A percentile compares a stretch with the other conserved stretches of the same genome.
Conservation (phyloP, 2,113 vertebrate genomes). For the Plectropomus leopardus region DNA sequence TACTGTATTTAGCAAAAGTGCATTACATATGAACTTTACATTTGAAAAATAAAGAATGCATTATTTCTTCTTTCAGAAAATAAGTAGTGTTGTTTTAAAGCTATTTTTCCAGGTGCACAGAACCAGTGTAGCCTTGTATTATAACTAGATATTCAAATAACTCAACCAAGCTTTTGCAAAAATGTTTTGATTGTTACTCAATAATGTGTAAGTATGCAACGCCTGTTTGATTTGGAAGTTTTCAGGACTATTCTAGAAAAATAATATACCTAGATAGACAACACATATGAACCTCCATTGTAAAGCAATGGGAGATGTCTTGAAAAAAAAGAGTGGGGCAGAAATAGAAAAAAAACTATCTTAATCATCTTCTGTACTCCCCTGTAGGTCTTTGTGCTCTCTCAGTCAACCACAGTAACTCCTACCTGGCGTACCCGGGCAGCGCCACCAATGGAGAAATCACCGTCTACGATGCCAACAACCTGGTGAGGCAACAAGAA, state of each 20-base stretch:
- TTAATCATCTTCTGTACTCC: not conserved
- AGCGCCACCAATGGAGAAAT: slow-evolving; percentile 93
- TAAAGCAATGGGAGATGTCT: not conserved
- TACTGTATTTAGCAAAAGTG: not conserved
- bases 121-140: not conserved
- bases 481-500: slow-evolving; percentile 89
- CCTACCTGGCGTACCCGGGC: slow-evolving; percentile 95
- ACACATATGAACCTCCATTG: too few species aligned
- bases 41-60: not conserved
- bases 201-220: too few species aligned
- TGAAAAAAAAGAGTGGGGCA: not conserved
- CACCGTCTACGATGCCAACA: slow-evolving; percentile 92
- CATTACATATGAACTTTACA: too few species aligned
- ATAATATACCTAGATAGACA: not conserved
- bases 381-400: slow-evolving; percentile 92
- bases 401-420: slow-evolving; percentile 96
- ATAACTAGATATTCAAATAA: not conserved
- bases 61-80: not conserved
- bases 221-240: too few species aligned
- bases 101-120: not conserved
- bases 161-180: too few species aligned
- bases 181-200: too few species aligned
- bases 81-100: not conserved
- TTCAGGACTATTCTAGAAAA: not conserved
- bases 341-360: not conserved